These are phyloP conservation scores for Eremophila alpestris DNA, from an alignment of 2,797 vertebrate genomes.

Conservation along the genomic window DNA sequence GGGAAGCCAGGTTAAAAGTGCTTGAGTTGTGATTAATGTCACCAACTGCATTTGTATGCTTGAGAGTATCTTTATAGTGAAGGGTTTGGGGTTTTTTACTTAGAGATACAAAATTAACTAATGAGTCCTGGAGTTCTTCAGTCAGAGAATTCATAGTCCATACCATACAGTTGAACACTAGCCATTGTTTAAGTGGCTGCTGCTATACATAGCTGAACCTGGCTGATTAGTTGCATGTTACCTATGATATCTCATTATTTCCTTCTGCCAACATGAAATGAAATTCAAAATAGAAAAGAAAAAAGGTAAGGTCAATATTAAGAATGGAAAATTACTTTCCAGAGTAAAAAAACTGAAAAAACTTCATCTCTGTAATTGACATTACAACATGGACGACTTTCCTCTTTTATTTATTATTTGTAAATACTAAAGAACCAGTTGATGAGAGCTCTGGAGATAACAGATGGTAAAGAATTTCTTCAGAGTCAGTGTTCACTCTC, in stretches of 20 bases:
- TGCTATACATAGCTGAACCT: slow-evolving; percentile 7
- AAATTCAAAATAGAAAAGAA: background rate
- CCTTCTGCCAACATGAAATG: slow-evolving; percentile 19
- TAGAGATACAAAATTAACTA: background rate
- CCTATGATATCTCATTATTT: slow-evolving; percentile 13
- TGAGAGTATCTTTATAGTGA: background rate
- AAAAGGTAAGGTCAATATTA: background rate
- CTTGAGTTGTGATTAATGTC: background rate
- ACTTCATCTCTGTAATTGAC: background rate
- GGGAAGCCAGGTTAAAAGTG: background rate
- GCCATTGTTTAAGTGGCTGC: background rate
- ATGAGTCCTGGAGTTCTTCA: background rate
- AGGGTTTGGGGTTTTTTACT: background rate
- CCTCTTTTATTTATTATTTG: background rate
- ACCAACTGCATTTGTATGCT: background rate
- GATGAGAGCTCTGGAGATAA: background rate
- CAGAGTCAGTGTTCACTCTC: background rate
- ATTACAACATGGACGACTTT: background rate
- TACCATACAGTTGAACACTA: background rate
- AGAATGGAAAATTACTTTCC: slow-evolving; percentile 5
- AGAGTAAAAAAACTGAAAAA: background rate
- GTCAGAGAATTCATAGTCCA: background rate
- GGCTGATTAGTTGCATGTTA: background rate
- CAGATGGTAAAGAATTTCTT: background rate
- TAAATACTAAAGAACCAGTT: background rate